phyloP scores from a whole-genome alignment of 2,113 vertebrate species.

The Felis chaus region DNA sequence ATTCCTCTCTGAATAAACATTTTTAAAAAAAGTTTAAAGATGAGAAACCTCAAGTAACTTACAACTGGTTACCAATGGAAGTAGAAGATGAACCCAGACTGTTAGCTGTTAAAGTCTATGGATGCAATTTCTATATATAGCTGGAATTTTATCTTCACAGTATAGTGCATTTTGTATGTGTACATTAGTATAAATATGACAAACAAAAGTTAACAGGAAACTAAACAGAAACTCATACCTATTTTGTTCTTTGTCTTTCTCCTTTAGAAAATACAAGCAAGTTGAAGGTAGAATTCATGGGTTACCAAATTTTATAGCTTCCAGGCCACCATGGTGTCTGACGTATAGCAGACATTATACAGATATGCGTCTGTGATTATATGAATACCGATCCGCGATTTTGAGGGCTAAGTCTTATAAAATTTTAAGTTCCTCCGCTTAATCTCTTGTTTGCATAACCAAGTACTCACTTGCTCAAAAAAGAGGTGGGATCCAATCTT shows the following conservation, averaged over 20 bases:
- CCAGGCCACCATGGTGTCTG: neutral
- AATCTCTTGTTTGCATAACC: neutral
- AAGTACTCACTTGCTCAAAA: neutral
- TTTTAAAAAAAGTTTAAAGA: neutral
- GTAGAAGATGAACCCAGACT: neutral
- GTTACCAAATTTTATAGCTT: neutral
- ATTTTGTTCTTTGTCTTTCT: neutral
- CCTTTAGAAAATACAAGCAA: neutral
- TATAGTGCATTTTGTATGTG: neutral
- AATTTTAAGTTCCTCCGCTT: neutral
- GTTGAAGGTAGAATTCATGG: neutral
- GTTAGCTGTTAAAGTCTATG: neutral
- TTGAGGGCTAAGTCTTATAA: neutral
- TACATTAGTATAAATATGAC: neutral
- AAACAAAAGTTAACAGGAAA: neutral
- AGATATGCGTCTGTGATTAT: neutral
- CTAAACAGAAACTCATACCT: neutral
- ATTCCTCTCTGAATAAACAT: too few species aligned
- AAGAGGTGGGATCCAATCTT: neutral
- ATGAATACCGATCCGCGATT: neutral
- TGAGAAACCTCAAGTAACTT: slow-evolving; percentile 20
- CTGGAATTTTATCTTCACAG: neutral
- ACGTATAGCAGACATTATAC: neutral
- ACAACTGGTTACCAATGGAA: neutral
- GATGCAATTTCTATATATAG: neutral